phyloP scores from a whole-genome alignment of 2,113 vertebrate species.

The Halichoerus grypus region DNA sequence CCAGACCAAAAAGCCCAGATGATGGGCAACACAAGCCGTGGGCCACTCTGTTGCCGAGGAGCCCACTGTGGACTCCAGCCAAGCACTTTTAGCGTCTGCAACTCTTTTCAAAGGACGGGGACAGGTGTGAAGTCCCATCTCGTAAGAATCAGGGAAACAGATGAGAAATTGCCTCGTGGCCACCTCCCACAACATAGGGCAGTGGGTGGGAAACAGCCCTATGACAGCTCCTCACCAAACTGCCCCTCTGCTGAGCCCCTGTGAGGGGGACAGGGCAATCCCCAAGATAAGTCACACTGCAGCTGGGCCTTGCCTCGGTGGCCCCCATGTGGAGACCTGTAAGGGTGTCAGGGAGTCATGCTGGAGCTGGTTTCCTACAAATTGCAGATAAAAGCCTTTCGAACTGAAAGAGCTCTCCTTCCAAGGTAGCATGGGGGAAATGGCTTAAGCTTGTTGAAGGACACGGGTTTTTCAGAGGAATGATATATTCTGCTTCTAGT shows the following conservation, averaged over 20 bases:
- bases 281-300: not conserved
- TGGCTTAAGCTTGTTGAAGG: not conserved
- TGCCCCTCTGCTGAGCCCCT: not conserved
- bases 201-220: not conserved
- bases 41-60: no score
- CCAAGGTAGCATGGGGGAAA: not conserved
- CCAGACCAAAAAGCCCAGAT: not conserved
- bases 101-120: not conserved
- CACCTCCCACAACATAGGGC: not conserved
- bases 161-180: not conserved
- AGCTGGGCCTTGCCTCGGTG: not conserved
- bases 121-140: not conserved
- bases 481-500: slow-evolving; percentile 48
- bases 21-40: not conserved
- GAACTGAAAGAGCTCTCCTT: not conserved
- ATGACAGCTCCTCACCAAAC: not conserved
- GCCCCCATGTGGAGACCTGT: not conserved
- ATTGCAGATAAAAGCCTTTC: not conserved
- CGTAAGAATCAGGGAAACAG: not conserved
- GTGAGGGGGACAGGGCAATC: not conserved
- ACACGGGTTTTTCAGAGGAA: slow-evolving; percentile 30
- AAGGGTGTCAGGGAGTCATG: not conserved
- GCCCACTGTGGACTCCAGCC: not conserved
- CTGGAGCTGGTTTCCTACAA: not conserved
- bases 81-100: not conserved